phyloP scores from a whole-genome alignment of 2,113 vertebrate species.

The Muscicapa adusta region DNA sequence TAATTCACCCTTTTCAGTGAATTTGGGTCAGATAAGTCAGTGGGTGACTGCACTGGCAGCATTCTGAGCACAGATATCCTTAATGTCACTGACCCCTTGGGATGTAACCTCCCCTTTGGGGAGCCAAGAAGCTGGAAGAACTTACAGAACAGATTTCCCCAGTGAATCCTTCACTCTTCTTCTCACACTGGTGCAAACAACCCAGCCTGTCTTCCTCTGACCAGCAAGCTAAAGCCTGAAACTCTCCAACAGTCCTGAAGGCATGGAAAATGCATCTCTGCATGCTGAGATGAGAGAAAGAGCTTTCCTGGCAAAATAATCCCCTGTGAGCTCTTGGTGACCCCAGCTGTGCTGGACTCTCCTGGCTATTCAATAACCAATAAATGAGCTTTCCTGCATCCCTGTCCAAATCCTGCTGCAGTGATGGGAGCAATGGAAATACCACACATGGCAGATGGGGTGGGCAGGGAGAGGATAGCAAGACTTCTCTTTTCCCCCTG shows the following conservation, averaged over 20 bases:
- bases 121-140: neutral
- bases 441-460: neutral
- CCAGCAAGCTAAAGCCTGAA: neutral
- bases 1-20: neutral
- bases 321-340: neutral
- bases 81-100: neutral
- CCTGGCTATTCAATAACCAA: neutral
- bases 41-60: neutral
- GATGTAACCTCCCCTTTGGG: neutral
- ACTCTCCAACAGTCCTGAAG: neutral
- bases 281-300: neutral
- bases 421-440: neutral
- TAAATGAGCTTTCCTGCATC: neutral
- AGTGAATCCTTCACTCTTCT: neutral
- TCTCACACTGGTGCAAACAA: neutral
- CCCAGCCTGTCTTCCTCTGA: neutral
- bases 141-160: fast-evolving
- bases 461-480: neutral
- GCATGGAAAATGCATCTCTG: neutral
- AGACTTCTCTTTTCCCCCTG: neutral
- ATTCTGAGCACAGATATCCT: neutral
- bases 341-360: neutral
- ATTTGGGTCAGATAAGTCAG: neutral
- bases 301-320: neutral
- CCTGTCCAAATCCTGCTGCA: neutral